Percentiles rank a stretch among this genome's conserved stretches.
These are phyloP conservation scores for Drosophila parvula DNA, from an alignment of 1,140 invertebrate species.

Conservation along the genomic window DNA sequence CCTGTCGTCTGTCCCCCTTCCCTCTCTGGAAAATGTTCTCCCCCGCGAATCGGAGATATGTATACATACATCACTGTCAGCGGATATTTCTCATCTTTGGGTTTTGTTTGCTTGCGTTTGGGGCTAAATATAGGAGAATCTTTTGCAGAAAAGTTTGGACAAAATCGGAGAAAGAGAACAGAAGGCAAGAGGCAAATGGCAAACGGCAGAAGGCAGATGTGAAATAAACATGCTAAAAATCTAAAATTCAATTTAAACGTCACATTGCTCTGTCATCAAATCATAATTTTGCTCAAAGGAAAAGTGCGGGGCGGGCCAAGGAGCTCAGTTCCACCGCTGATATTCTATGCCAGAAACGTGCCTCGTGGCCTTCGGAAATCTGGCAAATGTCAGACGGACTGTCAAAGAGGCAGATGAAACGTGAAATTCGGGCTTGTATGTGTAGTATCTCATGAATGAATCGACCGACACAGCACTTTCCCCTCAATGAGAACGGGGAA, in stretches of 20 bases:
- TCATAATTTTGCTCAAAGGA: slow-evolving; percentile 48
- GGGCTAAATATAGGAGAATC: slow-evolving; percentile 54
- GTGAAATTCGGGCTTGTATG: slow-evolving; percentile 10
- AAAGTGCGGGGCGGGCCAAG: not conserved
- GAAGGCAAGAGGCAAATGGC: slow-evolving; percentile 4
- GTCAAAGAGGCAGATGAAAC: slow-evolving; percentile 42
- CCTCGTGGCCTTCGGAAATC: slow-evolving; percentile 58
- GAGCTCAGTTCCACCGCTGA: slow-evolving; percentile 16
- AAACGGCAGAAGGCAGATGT: slow-evolving; percentile 20
- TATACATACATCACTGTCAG: slow-evolving; percentile 50
- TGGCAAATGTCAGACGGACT: slow-evolving; percentile 66
- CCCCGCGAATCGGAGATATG: not conserved
- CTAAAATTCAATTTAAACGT: slow-evolving; percentile 71
- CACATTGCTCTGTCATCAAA: slow-evolving; percentile 55
- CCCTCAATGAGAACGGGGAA: slow-evolving; percentile 30
- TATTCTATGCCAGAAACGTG: slow-evolving; percentile 73
- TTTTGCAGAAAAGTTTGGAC: slow-evolving; percentile 23
- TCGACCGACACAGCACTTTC: slow-evolving; percentile 41
- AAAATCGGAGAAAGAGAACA: slow-evolving; percentile 12
- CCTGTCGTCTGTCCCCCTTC: slow-evolving; percentile 32
- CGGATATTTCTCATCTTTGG: slow-evolving; percentile 18
- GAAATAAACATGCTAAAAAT: slow-evolving; percentile 58
- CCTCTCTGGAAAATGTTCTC: not conserved
- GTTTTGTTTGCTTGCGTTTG: slow-evolving; percentile 20
- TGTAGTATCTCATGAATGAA: slow-evolving; percentile 58